Evolutionary conservation across 1,140 invertebrate genomes (phyloP), one percentile per base, ranked within the genome.

Genomic region (Lucilia sericata): DNA sequence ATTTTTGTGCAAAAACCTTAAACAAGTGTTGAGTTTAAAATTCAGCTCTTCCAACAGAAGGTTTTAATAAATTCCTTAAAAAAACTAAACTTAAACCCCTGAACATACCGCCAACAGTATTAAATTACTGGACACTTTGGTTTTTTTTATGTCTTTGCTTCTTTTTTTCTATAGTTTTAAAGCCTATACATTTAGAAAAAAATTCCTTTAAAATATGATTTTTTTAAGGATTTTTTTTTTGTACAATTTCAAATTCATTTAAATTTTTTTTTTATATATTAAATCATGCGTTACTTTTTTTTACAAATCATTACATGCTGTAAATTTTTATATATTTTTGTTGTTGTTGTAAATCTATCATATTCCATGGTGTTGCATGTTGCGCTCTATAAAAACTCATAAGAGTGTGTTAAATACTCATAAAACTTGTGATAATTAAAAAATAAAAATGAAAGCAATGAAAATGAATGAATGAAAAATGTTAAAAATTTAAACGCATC

Each of bases 381-480:
- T 78, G 75, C 75, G 75, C 75, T 78, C 75, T 78, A 78, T 78
- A 78, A 78, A 78, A 78, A 78, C 75, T 47, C n/a, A 78, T n/a
- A 19, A 76, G 75, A 78, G 75, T 78, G 75, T 78, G 75, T 78
- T 78, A 78, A 78, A 78, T 78, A 42, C 34, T 78, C 75, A 42
- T 47, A 78, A 78, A 78, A 78, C 36, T 60, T 60, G n/a, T n/a
- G 55, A 60, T 60, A 17, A 60, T 60, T 60, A 60, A 60, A 60
- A 60, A 42, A n/a, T n/a, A n/a, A n/a, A 42, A 42, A 42, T 10
- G 42, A 42, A 42, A 42, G 5, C 5, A 42, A 42, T 42, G 25
- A 30, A 42, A 42, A 42, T 42, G 42, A 8, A 42, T 42, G 42
- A 42, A 42, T 42, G 5, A 42, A 42, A 8, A 10, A 8, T 8